These are phyloP conservation scores for Limnephilus rhombicus DNA, from an alignment of 2,888 invertebrate genomes.

Conservation along the genomic window DNA sequence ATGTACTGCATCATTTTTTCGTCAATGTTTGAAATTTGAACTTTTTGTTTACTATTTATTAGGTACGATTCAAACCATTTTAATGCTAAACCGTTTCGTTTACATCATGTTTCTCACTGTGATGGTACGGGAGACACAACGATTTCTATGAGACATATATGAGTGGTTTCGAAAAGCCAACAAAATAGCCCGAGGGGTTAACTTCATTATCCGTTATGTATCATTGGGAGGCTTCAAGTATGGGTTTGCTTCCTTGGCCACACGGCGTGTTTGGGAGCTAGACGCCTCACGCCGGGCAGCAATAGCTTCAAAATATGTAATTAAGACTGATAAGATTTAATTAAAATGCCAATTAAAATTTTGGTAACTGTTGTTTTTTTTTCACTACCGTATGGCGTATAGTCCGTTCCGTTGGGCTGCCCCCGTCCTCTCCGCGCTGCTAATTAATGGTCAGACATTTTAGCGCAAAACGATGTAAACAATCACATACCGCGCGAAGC, in stretches of 20 bases:
- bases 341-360: constrained; percentile 63
- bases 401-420: constrained; percentile 54
- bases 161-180: too few species aligned
- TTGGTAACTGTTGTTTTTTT: constrained; percentile 60
- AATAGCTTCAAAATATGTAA: constrained; percentile 55
- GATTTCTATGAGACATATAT: too few species aligned
- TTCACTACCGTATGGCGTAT: constrained; percentile 52
- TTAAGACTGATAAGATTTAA: constrained; percentile 61
- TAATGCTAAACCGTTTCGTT: too few species aligned
- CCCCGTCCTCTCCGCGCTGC: constrained; percentile 53
- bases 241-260: background rate
- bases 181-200: too few species aligned
- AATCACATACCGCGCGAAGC: constrained; percentile 58
- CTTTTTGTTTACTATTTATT: too few species aligned
- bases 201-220: background rate
- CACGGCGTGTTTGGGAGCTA: background rate
- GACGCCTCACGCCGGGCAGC: background rate
- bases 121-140: too few species aligned
- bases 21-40: too few species aligned
- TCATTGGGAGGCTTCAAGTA: background rate
- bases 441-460: constrained; percentile 62
- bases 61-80: too few species aligned
- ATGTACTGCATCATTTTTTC: too few species aligned
- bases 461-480: constrained; percentile 61
- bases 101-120: too few species aligned